A percentile compares a stretch with the other conserved stretches of the same genome.
phyloP scores from a whole-genome alignment of 23 tunicate genomes.

The Halocynthia aurantium region DNA sequence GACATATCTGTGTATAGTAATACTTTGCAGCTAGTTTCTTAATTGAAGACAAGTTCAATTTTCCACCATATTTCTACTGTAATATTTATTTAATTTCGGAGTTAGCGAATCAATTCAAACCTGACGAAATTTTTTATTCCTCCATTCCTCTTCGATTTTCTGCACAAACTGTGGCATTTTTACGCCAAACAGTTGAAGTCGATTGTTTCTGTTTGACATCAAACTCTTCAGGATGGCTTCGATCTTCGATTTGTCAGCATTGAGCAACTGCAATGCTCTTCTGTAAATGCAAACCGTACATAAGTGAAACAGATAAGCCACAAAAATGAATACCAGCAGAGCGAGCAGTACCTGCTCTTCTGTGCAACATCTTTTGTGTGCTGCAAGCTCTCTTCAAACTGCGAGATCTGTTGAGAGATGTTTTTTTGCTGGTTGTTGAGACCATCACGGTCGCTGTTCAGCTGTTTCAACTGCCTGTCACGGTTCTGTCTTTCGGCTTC shows the following conservation, averaged over 20 bases:
- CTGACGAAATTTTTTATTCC: slow-evolving; percentile 30
- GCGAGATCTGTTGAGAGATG: slow-evolving; percentile 43
- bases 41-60: too few species aligned
- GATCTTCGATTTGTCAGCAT: slow-evolving; percentile 27
- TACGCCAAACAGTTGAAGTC: slow-evolving; percentile 65
- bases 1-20: too few species aligned
- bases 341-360: too few species aligned
- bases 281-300: not conserved
- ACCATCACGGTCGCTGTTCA: slow-evolving; percentile 19
- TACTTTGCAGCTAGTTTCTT: too few species aligned
- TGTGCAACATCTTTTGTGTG: slow-evolving; percentile 17
- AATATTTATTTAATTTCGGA: too few species aligned
- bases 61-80: too few species aligned
- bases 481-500: slow-evolving; percentile 62
- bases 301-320: too few species aligned
- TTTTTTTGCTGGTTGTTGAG: slow-evolving; percentile 39
- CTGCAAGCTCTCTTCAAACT: slow-evolving; percentile 38
- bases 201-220: slow-evolving; percentile 46
- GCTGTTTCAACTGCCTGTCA: slow-evolving; percentile 31
- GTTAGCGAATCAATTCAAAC: too few species aligned
- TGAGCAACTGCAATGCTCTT: slow-evolving; percentile 19
- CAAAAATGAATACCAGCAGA: too few species aligned
- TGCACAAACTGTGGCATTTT: slow-evolving; percentile 83
- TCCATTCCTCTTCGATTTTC: slow-evolving; percentile 58
- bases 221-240: slow-evolving; percentile 24